Conservation (phyloP, 1,140 invertebrate genomes). For the Drosophila triauraria region DNA sequence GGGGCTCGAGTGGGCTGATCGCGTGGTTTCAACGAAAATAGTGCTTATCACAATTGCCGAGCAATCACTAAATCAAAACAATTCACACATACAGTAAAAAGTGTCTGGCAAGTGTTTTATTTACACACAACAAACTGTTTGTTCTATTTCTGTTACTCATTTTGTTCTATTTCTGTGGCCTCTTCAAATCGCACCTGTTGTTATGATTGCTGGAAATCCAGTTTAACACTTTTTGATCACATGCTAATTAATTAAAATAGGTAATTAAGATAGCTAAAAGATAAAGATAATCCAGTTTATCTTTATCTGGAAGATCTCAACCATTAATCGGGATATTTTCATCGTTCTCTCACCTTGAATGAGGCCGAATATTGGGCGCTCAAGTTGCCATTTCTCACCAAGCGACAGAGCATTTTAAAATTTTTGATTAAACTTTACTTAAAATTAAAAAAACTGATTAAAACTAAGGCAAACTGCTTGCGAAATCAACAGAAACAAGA, state of each 20-base stretch:
- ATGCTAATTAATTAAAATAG: constrained; percentile 11
- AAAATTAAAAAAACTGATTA: constrained; percentile 21
- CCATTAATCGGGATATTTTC: too few relatives aligned
- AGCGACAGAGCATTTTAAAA: constrained; percentile 25
- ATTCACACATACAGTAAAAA: neutral
- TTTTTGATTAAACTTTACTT: constrained; percentile 20
- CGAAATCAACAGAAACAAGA: constrained; percentile 18
- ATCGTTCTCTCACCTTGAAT: constrained; percentile 10
- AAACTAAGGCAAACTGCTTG: constrained; percentile 18
- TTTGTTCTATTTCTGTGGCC: constrained; percentile 1
- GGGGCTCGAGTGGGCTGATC: constrained; percentile 16
- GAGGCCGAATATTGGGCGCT: constrained; percentile 8
- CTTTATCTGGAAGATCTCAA: constrained; percentile 4
- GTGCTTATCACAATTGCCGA: constrained; percentile 30
- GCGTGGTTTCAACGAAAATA: constrained; percentile 16
- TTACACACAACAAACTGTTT: neutral
- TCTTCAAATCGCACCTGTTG: constrained; percentile 16
- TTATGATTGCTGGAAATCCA: constrained; percentile 2
- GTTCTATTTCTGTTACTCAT: constrained; percentile 10
- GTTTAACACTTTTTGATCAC: constrained; percentile 18
- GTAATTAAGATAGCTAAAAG: constrained; percentile 9
- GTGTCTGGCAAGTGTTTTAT: neutral
- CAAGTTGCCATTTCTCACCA: constrained; percentile 6
- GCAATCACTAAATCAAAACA: constrained; percentile 38
- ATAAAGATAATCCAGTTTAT: neutral